Conservation (phyloP, 2,888 invertebrate genomes). For the Villa cingulata region DNA sequence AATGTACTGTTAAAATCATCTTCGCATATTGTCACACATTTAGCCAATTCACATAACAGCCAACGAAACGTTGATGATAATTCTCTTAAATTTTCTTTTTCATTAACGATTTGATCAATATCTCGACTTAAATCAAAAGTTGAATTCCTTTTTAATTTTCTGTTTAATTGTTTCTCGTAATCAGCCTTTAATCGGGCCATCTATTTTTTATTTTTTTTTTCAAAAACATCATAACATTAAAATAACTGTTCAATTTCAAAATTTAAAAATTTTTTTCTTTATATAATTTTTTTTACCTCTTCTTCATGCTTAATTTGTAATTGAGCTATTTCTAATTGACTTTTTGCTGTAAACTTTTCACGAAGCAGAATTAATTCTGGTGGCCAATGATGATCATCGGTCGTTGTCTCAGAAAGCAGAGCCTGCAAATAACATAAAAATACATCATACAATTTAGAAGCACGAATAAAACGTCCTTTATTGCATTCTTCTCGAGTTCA, state of each 20-base stretch:
- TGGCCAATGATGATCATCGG: conserved; percentile 60
- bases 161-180: conserved; percentile 33
- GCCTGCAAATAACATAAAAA: conserved; percentile 48
- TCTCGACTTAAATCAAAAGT: conserved; percentile 33
- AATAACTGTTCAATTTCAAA: no score
- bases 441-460: no score
- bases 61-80: conserved; percentile 50
- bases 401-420: conserved; percentile 51
- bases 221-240: not conserved
- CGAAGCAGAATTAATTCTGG: conserved; percentile 56
- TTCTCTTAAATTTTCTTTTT: conserved; percentile 50
- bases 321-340: conserved; percentile 45
- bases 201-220: conserved; percentile 20
- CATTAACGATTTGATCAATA: conserved; percentile 29
- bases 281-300: conserved; percentile 39
- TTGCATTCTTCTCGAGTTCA: no score
- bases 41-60: conserved; percentile 53
- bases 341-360: conserved; percentile 57
- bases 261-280: conserved; percentile 16
- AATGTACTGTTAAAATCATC: conserved; percentile 65
- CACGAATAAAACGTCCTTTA: no score
- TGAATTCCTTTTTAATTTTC: conserved; percentile 32
- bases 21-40: conserved; percentile 62
- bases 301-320: conserved; percentile 43
- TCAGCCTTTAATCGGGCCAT: conserved; percentile 35